These are phyloP conservation scores for Phymatocera aterrima DNA, from an alignment of 2,888 invertebrate genomes.

Conservation along the genomic window DNA sequence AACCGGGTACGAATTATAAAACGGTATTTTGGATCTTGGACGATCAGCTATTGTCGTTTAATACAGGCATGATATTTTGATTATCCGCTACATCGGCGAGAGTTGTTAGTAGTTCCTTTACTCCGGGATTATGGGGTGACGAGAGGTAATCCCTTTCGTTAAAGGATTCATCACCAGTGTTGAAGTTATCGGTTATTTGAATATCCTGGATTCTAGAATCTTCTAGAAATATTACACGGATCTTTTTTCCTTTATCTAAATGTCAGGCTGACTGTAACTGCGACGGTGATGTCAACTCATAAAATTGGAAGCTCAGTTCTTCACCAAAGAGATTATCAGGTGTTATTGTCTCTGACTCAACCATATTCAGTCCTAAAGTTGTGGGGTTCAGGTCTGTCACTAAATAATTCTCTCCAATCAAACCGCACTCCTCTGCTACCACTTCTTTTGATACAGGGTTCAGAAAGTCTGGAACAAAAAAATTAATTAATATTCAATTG, in stretches of 20 bases:
- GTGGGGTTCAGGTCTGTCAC: constrained; percentile 78
- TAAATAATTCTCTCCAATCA: constrained; percentile 78
- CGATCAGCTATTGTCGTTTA: constrained; percentile 30
- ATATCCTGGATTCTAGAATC: constrained; percentile 59
- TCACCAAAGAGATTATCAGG: constrained; percentile 76
- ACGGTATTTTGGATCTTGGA: not conserved
- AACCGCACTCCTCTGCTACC: constrained; percentile 86
- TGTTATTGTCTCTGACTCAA: constrained; percentile 76
- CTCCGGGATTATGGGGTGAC: not conserved
- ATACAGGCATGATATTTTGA: constrained; percentile 29
- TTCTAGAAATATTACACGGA: constrained; percentile 67
- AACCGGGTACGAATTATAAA: constrained; percentile 4
- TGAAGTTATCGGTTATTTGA: constrained; percentile 48
- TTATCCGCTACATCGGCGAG: constrained; percentile 4
- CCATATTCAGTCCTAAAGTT: constrained; percentile 75
- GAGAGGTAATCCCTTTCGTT: not conserved
- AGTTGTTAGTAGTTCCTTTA: not conserved
- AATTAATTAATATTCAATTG: no score
- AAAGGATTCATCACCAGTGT: not conserved
- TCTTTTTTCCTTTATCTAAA: constrained; percentile 59
- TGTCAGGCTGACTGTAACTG: constrained; percentile 73
- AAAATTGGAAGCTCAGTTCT: constrained; percentile 76
- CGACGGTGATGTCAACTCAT: constrained; percentile 74
- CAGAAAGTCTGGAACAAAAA: constrained; percentile 75
- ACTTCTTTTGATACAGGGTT: constrained; percentile 86